Conservation (phyloP, 1,140 invertebrate genomes). For the Papilio helenus region DNA sequence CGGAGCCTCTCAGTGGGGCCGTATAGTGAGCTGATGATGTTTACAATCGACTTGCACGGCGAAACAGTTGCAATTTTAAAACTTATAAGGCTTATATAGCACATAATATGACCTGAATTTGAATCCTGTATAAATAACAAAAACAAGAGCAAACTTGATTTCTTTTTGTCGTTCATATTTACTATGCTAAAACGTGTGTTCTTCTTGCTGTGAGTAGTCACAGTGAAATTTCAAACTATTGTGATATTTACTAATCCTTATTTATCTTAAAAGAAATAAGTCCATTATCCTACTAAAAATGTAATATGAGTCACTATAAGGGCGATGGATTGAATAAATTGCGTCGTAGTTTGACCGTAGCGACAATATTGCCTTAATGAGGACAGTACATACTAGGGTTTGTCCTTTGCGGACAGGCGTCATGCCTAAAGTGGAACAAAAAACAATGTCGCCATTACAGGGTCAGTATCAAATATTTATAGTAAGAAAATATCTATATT, state of each 20-base stretch:
- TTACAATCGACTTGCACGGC: background rate
- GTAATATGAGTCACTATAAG: background rate
- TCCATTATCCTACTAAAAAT: background rate
- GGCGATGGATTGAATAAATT: background rate
- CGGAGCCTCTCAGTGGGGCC: too few species aligned
- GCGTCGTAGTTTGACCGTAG: slow-evolving; percentile 25
- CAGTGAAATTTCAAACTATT: background rate
- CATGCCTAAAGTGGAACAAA: slow-evolving; percentile 9
- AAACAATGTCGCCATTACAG: slow-evolving; percentile 2
- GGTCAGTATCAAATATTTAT: background rate
- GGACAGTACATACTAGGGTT: slow-evolving; percentile 41
- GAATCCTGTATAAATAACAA: too few species aligned
- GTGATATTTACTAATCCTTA: background rate
- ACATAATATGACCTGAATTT: too few species aligned
- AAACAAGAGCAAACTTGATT: too few species aligned
- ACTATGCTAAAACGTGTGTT: too few species aligned
- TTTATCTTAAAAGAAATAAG: background rate
- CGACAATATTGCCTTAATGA: slow-evolving; percentile 25
- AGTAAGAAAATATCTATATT: background rate
- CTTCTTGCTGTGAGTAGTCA: background rate
- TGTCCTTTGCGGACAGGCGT: slow-evolving; percentile 47
- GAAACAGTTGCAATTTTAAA: background rate
- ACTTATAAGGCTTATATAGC: background rate
- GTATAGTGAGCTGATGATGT: too few species aligned
- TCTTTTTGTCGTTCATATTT: too few species aligned